Evolutionary conservation across 2,888 invertebrate species (phyloP).

Genomic region (Alloplasta piceator): DNA sequence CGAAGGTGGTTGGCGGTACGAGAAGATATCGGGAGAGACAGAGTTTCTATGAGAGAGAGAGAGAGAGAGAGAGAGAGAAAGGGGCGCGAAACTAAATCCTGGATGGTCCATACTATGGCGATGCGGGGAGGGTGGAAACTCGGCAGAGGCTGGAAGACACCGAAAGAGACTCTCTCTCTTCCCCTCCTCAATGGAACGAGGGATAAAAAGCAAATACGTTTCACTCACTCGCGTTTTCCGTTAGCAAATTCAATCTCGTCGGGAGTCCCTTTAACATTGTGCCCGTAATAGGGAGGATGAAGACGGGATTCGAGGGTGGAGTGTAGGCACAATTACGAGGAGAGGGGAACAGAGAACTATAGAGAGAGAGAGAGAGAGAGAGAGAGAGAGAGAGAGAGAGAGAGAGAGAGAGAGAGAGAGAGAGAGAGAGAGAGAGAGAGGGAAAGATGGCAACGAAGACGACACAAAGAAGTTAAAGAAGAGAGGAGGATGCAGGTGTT

Average conservation of each 20-base stretch:
- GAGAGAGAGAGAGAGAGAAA: conserved; percentile 37
- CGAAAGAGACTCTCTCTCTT: conserved; percentile 67
- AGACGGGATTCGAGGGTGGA: conserved; percentile 75
- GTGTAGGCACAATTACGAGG: conserved; percentile 70
- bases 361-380: conserved; percentile 34
- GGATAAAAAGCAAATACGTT: conserved; percentile 83
- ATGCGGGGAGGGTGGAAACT: conserved; percentile 54
- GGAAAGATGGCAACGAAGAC: conserved; percentile 64
- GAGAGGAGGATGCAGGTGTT: conserved; percentile 77
- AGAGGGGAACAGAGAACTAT: conserved; percentile 19
- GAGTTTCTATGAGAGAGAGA: conserved; percentile 35
- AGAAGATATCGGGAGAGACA: conserved; percentile 37
- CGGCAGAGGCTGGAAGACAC: conserved; percentile 50
- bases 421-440: conserved; percentile 26
- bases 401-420: conserved; percentile 21
- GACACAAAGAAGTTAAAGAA: conserved; percentile 75
- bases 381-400: conserved; percentile 65
- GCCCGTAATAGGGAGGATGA: conserved; percentile 81
- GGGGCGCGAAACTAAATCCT: conserved; percentile 51
- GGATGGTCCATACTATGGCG: conserved; percentile 61
- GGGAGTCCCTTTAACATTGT: conserved; percentile 82
- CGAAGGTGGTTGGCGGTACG: conserved; percentile 42
- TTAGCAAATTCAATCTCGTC: conserved; percentile 83
- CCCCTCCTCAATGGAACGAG: conserved; percentile 77
- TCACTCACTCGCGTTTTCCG: conserved; percentile 82